Evolutionary conservation across 2,113 vertebrate species (phyloP), one percentile per base, ranked within the genome.

Genomic region (Notarius quadriscutis): DNA sequence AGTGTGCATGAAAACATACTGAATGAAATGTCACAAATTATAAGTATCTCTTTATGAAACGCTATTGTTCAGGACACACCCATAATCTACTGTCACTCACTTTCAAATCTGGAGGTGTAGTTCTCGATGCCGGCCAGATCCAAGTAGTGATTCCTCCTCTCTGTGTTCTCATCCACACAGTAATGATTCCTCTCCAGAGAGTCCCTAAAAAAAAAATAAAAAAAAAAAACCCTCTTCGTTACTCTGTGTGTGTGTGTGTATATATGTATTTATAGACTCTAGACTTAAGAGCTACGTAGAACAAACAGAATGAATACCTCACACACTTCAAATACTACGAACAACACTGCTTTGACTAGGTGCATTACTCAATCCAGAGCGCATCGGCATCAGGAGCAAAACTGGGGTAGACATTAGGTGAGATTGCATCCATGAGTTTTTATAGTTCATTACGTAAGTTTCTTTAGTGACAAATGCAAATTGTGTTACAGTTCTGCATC

Each of bases 121-220:
- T 97, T 97, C 89, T 97, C 96, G 1, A 96, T 96, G 6, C 96
- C 96, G 0, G 96, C 96, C 69, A 96, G 93, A 92, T 97, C 96
- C 91, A 96, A 93, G 90, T 97, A 97, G 93, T 97, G 97, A 94
- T 97, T 97, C 89, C 96, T 95, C 86, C 96, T 93, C 92, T 97
- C 96, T 0, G 96, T 96, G 92, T 96, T 97, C 91, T 97, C 96
- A 9, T 97, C 96, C 89, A 97, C 95, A 71, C 96, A 95, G 94
- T 96, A 96, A 82, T 95, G 94, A 2, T 95, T 95, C 62, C 94
- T 93, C n/a, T 95, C 94, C 11, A 91, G 67, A 51, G 93, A 75
- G 17, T 95, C 95, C 80, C 84, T 85, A 30, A n/a, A 85, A 74
- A 60, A 72, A 17, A 72, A 5, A 30, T 15, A 48, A 30, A 34